Conservation (phyloP, 2,113 vertebrate genomes). For the Thinocorus orbignyianus region DNA sequence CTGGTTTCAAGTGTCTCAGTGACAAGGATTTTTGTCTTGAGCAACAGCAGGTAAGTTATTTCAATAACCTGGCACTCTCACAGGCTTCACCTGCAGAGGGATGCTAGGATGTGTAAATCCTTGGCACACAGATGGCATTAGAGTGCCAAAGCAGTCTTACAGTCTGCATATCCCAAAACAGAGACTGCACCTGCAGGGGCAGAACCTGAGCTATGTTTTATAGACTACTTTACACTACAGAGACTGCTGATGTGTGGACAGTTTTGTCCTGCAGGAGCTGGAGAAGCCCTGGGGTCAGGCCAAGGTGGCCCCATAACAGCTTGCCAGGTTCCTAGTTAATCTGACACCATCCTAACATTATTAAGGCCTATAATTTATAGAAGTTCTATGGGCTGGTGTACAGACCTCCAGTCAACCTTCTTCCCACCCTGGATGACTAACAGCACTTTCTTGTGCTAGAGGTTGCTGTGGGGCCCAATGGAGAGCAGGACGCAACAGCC, state of each 20-base stretch:
- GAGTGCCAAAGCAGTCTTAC: neutral
- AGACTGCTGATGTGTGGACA: fast-evolving
- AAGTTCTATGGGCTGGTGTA: neutral
- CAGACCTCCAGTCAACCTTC: neutral
- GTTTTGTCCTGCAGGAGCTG: neutral
- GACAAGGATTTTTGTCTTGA: neutral
- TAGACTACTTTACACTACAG: fast-evolving
- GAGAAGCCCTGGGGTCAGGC: neutral
- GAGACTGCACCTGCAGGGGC: fast-evolving
- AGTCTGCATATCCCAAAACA: neutral
- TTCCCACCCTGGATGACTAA: neutral
- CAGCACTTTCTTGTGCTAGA: neutral
- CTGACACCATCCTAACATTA: neutral
- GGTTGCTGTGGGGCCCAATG: neutral
- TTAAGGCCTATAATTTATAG: neutral
- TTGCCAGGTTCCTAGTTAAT: neutral
- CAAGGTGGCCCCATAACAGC: neutral
- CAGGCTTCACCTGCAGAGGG: neutral
- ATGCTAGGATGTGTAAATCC: neutral
- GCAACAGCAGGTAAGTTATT: neutral
- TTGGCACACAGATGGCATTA: neutral
- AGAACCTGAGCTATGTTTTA: neutral
- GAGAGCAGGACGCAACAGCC: neutral
- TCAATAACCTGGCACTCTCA: neutral
- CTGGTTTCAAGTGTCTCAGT: neutral